phyloP scores from a whole-genome alignment of 2,113 vertebrate species.

The Carassius carassius region DNA sequence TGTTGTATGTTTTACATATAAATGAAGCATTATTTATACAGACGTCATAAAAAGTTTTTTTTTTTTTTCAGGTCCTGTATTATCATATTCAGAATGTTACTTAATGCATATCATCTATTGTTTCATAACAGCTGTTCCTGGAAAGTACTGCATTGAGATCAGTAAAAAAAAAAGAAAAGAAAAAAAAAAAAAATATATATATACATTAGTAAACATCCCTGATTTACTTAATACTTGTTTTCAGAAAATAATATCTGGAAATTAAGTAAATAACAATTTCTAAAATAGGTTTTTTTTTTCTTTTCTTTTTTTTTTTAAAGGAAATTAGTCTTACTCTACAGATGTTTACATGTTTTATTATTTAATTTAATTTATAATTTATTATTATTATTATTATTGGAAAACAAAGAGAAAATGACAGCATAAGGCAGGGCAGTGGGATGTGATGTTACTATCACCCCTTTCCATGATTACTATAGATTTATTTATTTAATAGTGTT shows the following conservation, averaged over 20 bases:
- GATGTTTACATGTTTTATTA: neutral
- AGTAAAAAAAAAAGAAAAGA: neutral
- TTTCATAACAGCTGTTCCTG: neutral
- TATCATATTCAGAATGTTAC: constrained; percentile 43
- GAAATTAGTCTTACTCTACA: neutral
- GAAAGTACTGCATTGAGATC: neutral
- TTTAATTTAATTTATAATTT: too few species aligned
- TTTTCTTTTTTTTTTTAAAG: neutral
- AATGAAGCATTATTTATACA: neutral
- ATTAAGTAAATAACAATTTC: too few species aligned
- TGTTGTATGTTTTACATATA: neutral
- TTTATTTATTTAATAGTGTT: neutral
- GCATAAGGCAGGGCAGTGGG: neutral
- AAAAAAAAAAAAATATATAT: too few species aligned
- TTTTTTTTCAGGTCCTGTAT: neutral
- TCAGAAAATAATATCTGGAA: neutral
- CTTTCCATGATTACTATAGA: neutral
- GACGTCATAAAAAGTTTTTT: neutral
- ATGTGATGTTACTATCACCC: constrained; percentile 1
- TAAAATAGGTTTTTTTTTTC: too few species aligned
- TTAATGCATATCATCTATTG: constrained; percentile 49
- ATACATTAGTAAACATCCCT: neutral
- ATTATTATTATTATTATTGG: neutral
- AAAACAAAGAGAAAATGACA: constrained; percentile 29
- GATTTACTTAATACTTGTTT: neutral